Evolutionary conservation across 1,140 invertebrate species (phyloP).

Genomic region (Heliconius nattereri): DNA sequence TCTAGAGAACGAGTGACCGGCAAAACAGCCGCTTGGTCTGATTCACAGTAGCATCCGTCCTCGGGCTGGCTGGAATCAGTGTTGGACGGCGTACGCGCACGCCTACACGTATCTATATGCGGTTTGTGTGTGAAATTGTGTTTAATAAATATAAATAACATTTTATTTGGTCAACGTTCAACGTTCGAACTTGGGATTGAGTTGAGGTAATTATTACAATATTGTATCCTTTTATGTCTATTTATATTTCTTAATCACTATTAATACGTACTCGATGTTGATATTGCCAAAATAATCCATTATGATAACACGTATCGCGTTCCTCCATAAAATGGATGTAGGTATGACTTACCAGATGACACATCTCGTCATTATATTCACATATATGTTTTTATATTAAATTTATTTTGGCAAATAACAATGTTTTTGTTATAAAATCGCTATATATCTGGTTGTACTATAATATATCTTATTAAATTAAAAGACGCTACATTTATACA

Average conservation of each 20-base stretch:
- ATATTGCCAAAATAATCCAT: constrained; percentile 9
- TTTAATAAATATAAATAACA: constrained; percentile 30
- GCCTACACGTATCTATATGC: constrained; percentile 61
- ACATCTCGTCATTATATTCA: background rate
- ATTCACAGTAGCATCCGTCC: constrained; percentile 64
- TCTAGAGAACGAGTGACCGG: constrained; percentile 57
- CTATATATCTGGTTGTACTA: background rate
- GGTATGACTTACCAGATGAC: constrained; percentile 10
- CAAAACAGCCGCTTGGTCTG: constrained; percentile 56
- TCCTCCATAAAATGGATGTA: constrained; percentile 7
- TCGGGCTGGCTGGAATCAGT: constrained; percentile 48
- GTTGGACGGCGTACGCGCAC: constrained; percentile 61
- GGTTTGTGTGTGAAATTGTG: constrained; percentile 67
- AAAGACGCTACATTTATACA: too few relatives aligned
- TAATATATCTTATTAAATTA: too few relatives aligned
- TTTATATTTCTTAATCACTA: background rate
- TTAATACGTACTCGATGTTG: background rate
- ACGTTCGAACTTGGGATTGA: background rate
- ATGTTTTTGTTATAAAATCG: background rate
- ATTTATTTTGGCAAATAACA: background rate
- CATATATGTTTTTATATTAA: background rate
- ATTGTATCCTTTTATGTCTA: background rate
- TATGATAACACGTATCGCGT: background rate
- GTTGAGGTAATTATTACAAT: background rate
- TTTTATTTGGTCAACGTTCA: background rate